These are phyloP conservation scores for Nasonia vitripennis DNA, from an alignment of 1,140 invertebrate species.

Conservation along the genomic window DNA sequence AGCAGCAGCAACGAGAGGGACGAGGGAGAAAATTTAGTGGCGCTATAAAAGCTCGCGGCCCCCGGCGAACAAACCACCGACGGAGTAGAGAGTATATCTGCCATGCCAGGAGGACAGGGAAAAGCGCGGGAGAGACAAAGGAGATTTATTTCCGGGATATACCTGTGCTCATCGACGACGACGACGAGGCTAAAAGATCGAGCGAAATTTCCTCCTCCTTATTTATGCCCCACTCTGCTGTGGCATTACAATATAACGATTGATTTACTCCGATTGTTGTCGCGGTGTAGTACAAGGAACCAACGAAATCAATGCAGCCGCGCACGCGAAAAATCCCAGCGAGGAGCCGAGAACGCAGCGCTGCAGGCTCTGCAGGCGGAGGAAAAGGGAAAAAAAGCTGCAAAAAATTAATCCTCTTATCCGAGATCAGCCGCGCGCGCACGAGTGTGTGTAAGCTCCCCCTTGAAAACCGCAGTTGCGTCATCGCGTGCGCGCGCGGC, in stretches of 20 bases:
- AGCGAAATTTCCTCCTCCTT: not conserved
- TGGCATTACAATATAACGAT: not conserved
- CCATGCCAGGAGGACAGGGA: not conserved
- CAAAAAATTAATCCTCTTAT: constrained; percentile 14
- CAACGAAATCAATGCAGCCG: not conserved
- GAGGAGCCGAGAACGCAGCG: too few relatives aligned
- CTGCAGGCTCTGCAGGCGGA: too few relatives aligned
- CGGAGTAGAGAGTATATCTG: not conserved
- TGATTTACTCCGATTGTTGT: not conserved
- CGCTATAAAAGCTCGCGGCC: constrained; percentile 34
- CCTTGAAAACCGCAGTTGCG: not conserved
- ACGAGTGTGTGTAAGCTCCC: not conserved
- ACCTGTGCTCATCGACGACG: constrained; percentile 37
- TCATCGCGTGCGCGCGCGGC: not conserved
- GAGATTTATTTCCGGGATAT: constrained; percentile 44
- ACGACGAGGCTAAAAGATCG: not conserved
- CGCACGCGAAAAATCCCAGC: too few relatives aligned
- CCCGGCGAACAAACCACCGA: constrained; percentile 3
- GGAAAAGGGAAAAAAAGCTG: not conserved
- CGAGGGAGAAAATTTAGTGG: constrained; percentile 46
- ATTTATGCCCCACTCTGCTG: not conserved
- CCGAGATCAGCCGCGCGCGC: not conserved
- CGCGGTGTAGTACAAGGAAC: not conserved
- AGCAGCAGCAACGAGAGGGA: not conserved
- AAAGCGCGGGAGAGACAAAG: constrained; percentile 1